Conservation (phyloP, 2,113 vertebrate species). For the Vicugna pacos region DNA sequence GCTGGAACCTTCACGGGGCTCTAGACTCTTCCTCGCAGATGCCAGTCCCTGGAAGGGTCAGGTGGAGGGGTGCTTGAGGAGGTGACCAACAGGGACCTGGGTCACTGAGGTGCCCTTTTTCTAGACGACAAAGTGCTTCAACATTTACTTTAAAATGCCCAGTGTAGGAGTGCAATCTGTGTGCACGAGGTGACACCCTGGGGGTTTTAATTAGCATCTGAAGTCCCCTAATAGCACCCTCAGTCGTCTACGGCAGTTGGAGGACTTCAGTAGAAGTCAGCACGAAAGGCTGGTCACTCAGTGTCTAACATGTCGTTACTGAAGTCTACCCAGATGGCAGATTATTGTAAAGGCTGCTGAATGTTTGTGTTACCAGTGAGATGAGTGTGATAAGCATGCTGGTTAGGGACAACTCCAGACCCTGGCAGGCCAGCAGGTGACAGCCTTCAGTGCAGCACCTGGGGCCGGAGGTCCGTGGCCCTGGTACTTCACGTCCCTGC, state of each 20-base stretch:
- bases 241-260: background rate
- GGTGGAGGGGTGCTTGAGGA: background rate
- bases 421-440: fast-evolving
- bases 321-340: background rate
- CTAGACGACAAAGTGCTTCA: background rate
- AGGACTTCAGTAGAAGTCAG: background rate
- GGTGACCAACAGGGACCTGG: background rate
- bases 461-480: background rate
- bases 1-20: background rate
- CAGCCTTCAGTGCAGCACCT: too few species aligned
- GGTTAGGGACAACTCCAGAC: background rate
- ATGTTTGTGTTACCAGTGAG: background rate
- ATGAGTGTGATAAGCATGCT: background rate
- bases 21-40: background rate
- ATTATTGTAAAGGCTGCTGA: background rate
- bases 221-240: background rate
- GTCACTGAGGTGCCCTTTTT: background rate
- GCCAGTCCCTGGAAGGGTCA: background rate
- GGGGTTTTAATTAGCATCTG: background rate
- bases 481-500: fast-evolving
- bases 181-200: background rate
- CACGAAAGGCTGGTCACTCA: background rate
- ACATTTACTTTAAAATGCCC: background rate
- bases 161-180: background rate
- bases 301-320: background rate